Base-by-base conservation (phyloP, 2,797 vertebrate genomes). In the Alauda arvensis region DNA sequence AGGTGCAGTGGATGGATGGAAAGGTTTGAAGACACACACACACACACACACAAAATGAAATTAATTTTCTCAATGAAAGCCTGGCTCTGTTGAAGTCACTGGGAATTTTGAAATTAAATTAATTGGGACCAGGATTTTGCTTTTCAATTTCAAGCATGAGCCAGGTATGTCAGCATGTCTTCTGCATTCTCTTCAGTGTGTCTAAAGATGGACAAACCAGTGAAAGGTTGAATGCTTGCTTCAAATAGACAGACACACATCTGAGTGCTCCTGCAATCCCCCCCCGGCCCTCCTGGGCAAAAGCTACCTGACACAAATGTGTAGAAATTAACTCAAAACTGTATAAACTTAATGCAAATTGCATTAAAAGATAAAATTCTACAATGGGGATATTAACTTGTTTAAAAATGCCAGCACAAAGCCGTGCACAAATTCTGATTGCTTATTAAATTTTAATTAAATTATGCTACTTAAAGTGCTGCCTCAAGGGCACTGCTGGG, bases 391-490 rank as follows among this genome's bases (percentile, higher is more conserved):
- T n/a, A 77, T 34, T 37, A 29, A 37, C 52, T 59, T 46, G 37
- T 53, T 81, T 3, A 23, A 86, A 77, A 52, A 68, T 29, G 11
- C 18, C 63, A 85, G 29, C 6, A 13, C 9, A 20, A 77, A 16
- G 14, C 9, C 8, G 3, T 31, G 31, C 37, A 60, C 7, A 14
- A 66, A 19, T 71, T 79, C 48, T 88, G 61, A 75, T 66, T 69
- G 42, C 55, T 83, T 69, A 68, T 85, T 91, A 75, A 40, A 72
- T 60, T 67, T 75, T 91, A 78, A 85, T 91, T 85, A 43, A 75
- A 46, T 83, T 68, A 42, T n/a, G 14, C 52, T 69, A 5, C 33
- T 66, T 56, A 52, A 85, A 85, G 57, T 10, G 16, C 29, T 70
- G 43, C 40, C 83, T 70, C 12, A 17, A 69, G 49, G 63, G 60